Conservation (phyloP, 1,140 invertebrate genomes). For the Dolichoris vasculosae region DNA sequence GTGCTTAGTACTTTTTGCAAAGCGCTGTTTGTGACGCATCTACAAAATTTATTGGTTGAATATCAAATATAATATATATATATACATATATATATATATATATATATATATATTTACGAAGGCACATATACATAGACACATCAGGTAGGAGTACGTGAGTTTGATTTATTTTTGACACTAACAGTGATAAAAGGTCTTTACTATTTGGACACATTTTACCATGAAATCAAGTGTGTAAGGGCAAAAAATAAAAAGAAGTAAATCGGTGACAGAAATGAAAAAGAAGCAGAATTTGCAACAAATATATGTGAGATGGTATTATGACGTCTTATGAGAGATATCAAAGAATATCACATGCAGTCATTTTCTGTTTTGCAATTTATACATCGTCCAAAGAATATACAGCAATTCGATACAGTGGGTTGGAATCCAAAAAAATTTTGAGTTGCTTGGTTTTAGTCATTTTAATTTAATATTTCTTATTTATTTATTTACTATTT, state of each 20-base stretch:
- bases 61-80: too few relatives aligned
- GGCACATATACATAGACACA: background rate
- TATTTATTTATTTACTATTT: background rate
- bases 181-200: conserved; percentile 18
- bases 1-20: background rate
- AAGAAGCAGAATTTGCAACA: background rate
- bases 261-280: background rate
- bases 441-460: background rate
- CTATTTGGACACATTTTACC: background rate
- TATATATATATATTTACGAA: background rate
- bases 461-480: background rate
- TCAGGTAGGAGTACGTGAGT: background rate
- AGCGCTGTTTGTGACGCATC: background rate
- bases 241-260: background rate
- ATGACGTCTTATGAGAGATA: conserved; percentile 9
- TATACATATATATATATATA: too few relatives aligned
- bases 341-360: conserved; percentile 36
- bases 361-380: background rate
- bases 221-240: conserved; percentile 4
- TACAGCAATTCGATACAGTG: background rate
- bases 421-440: background rate
- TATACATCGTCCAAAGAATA: background rate
- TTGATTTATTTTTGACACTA: conserved; percentile 43
- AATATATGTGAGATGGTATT: background rate
- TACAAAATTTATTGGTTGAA: background rate